These are phyloP conservation scores for Physeter macrocephalus DNA, from an alignment of 2,113 vertebrate genomes.

Conservation along the genomic window DNA sequence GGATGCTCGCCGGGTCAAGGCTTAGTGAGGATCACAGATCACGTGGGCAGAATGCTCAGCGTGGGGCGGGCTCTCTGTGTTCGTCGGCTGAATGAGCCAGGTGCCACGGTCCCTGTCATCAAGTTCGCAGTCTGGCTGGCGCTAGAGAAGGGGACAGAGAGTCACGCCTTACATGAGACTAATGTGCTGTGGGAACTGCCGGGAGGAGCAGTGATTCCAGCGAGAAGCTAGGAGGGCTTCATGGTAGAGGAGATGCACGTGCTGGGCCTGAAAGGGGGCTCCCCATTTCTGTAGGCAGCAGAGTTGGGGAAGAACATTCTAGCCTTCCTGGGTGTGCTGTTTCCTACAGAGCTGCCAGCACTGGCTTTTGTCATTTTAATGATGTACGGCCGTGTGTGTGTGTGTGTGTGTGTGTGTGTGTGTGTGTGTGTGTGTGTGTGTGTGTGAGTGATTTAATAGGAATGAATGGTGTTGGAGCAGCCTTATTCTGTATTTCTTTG, in stretches of 20 bases:
- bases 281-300: fast-evolving
- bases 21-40: not conserved
- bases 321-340: not conserved
- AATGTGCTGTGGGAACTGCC: fast-evolving
- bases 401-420: too few relatives aligned
- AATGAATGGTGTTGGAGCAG: not conserved
- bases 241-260: fast-evolving
- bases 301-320: not conserved
- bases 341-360: not conserved
- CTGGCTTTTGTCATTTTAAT: not conserved
- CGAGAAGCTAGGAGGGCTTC: fast-evolving
- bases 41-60: fast-evolving
- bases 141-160: not conserved
- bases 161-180: fast-evolving
- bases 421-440: not conserved
- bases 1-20: fast-evolving
- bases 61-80: fast-evolving
- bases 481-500: not conserved
- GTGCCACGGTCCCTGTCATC: not conserved
- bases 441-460: not conserved
- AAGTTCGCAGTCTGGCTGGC: not conserved
- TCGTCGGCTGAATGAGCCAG: fast-evolving
- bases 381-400: not conserved
- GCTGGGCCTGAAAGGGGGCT: not conserved
- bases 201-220: fast-evolving